Evolutionary conservation across 2,113 vertebrate genomes (phyloP).

Genomic region (Gadus macrocephalus): DNA sequence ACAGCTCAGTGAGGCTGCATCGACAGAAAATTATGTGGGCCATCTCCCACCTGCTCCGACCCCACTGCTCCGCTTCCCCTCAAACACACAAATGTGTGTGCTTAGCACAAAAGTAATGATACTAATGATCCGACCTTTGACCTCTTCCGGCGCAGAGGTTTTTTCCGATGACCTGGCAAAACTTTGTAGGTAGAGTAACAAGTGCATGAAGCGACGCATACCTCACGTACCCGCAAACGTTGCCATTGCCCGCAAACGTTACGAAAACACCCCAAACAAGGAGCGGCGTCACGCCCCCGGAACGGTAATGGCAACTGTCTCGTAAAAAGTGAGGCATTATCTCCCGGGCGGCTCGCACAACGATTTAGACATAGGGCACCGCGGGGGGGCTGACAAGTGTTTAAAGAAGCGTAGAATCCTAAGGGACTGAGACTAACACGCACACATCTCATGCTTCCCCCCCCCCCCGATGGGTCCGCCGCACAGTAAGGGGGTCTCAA

Average conservation of each 20-base stretch:
- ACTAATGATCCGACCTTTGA: conserved; percentile 53
- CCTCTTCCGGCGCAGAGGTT: neutral
- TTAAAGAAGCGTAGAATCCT: conserved; percentile 48
- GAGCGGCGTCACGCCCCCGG: no score
- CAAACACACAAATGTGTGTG: conserved; percentile 10
- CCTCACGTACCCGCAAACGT: conserved; percentile 30
- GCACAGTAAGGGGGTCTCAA: conserved; percentile 63
- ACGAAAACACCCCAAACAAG: no score
- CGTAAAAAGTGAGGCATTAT: conserved; percentile 41
- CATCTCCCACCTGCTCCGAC: no score
- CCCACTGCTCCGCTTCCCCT: no score
- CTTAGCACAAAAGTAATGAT: conserved; percentile 39
- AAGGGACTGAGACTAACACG: conserved; percentile 27
- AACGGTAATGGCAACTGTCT: no score
- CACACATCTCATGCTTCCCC: conserved; percentile 12
- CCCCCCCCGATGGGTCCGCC: conserved; percentile 20
- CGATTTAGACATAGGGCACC: conserved; percentile 50
- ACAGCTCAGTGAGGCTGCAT: conserved; percentile 16
- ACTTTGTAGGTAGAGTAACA: no score
- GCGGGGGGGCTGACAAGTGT: conserved; percentile 37
- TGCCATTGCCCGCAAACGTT: neutral
- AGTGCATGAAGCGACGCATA: no score
- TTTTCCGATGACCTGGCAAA: no score
- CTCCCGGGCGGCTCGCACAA: conserved; percentile 32
- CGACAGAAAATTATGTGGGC: conserved; percentile 26